Evolutionary conservation across 2,888 invertebrate species (phyloP), one percentile per base, ranked within the genome.

Genomic region (Agrenia bidenticulata): DNA sequence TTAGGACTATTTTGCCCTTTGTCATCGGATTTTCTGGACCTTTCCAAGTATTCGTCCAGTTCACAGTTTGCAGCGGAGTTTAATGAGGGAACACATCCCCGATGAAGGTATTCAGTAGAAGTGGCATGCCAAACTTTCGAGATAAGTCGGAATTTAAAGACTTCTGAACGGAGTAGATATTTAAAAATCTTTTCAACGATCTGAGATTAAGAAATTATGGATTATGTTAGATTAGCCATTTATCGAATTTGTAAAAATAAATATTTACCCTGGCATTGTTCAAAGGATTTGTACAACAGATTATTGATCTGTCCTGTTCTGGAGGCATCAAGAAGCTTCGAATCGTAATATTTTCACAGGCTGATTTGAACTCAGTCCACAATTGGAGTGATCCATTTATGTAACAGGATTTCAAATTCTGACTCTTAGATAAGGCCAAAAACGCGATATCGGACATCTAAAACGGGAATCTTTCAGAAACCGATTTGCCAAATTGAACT

Each of bases 381-480:
- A 42, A 26, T 1, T 69, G 42, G 7, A 54, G 39, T 0, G 69
- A 55, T 9, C 64, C 66, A 26, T 69, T 62, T 1, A 69, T 37
- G 4, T 27, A 37, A 24, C 66, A 66, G 9, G 42, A 9, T 19
- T 51, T 42, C 7, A 69, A 24, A 0, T 27, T 51, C 23, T 61
- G 13, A 5, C 51, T 57, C 39, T 69, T 63, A 15, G 37, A 32
- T 15, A 69, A 61, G 1, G 51, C 45, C 56, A 69, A 60, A 11
- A 69, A 56, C 2, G 63, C 60, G n/a, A 69, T 61, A 55, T 69
- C 69, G 9, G 69, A 61, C 9, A 66, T 56, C 69, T 69, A 41
- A 1, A 63, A 62, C 15, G n/a, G 26, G 45, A 42, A 32, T 24
- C 24, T 13, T 55, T 13, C 26, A 53, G 15, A 51, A 26, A 49